A percentile compares a stretch with the other conserved stretches of the same genome.
These are phyloP conservation scores for Cephalopachus bancanus DNA, from an alignment of 2,797 vertebrate genomes.

Conservation along the genomic window DNA sequence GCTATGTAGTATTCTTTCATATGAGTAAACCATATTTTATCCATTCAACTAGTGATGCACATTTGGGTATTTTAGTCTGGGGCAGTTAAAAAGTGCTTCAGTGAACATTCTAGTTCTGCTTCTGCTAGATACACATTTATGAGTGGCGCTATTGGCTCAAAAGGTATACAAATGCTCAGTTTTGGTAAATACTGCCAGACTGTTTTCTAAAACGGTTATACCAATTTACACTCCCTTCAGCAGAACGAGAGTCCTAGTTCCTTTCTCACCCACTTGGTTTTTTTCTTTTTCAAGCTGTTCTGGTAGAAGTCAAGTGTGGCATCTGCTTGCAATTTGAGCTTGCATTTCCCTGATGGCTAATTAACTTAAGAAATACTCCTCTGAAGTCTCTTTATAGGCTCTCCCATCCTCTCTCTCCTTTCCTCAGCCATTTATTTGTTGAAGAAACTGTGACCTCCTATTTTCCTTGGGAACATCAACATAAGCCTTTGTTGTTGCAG, in stretches of 20 bases:
- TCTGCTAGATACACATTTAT: neutral
- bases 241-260: neutral
- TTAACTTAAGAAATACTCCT: constrained; percentile 9
- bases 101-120: neutral
- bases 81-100: neutral
- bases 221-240: neutral
- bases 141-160: neutral
- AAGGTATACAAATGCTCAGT: neutral
- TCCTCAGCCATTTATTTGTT: neutral
- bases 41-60: neutral
- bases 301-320: neutral
- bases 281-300: neutral
- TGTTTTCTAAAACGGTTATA: neutral
- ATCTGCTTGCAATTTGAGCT: neutral
- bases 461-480: neutral
- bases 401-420: neutral
- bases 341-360: constrained; percentile 38
- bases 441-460: neutral
- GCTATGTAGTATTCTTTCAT: fast-evolving
- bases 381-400: neutral
- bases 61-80: neutral
- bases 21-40: neutral
- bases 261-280: neutral
- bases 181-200: neutral
- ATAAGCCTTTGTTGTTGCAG: neutral